These are phyloP conservation scores for Epizoanthus ramosus DNA, from an alignment of 92 coral and sea anemone genomes.

Conservation along the genomic window DNA sequence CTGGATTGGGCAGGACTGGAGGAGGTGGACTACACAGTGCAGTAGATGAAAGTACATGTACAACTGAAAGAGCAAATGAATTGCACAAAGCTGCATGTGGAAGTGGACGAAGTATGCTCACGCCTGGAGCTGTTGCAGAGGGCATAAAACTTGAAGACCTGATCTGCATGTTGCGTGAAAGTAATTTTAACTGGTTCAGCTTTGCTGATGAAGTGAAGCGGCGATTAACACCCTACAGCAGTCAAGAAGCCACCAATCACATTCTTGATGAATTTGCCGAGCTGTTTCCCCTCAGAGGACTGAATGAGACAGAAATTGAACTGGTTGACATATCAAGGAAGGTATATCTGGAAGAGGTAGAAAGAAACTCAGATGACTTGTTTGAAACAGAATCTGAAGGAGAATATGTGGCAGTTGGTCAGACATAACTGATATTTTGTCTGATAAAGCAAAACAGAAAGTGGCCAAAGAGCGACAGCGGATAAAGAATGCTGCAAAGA, in stretches of 20 bases:
- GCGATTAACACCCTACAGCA: too few species aligned
- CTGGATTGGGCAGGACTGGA: neutral
- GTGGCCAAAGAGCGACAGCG: slow-evolving; percentile 50
- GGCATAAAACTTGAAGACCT: neutral
- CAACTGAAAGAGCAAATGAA: neutral
- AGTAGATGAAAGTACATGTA: neutral
- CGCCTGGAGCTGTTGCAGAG: slow-evolving; percentile 41
- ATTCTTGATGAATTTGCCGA: slow-evolving; percentile 46
- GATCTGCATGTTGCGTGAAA: slow-evolving; percentile 32
- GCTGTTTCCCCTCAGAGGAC: neutral
- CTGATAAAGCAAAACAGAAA: slow-evolving; percentile 53
- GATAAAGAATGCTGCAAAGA: slow-evolving; percentile 53
- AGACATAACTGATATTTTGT: slow-evolving; percentile 49
- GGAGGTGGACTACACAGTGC: slow-evolving; percentile 9
- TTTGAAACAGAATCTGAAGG: slow-evolving; percentile 59
- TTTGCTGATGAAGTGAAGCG: slow-evolving; percentile 34
- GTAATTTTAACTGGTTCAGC: slow-evolving; percentile 45
- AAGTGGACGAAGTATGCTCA: slow-evolving; percentile 31
- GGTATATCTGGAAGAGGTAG: slow-evolving; percentile 45
- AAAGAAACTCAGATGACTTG: slow-evolving; percentile 37
- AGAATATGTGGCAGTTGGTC: slow-evolving; percentile 55
- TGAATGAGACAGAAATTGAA: neutral
- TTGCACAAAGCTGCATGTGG: neutral
- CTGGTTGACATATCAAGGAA: slow-evolving; percentile 56
- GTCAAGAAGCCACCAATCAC: slow-evolving; percentile 35